Percentiles rank a stretch among this genome's conserved stretches.
These are phyloP conservation scores for Atta cephalotes DNA, from an alignment of 1,140 invertebrate species.

Conservation along the genomic window DNA sequence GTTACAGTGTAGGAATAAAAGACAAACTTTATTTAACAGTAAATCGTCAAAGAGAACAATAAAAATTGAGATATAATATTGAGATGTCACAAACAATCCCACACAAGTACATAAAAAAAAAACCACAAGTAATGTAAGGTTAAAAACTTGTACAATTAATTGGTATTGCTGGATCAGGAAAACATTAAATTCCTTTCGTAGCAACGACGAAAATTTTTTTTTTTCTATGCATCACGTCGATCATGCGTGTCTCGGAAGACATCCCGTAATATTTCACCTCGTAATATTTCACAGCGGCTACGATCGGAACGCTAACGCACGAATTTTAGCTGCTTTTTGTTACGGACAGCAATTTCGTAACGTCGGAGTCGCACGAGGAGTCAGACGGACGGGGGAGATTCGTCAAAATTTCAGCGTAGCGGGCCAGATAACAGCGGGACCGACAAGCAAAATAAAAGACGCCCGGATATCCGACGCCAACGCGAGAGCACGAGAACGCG, in stretches of 20 bases:
- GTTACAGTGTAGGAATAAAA: too few relatives aligned
- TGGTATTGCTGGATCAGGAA: background rate
- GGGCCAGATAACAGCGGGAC: conserved; percentile 57
- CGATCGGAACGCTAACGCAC: conserved; percentile 53
- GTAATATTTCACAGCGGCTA: conserved; percentile 44
- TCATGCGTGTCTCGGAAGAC: background rate
- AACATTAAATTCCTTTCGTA: background rate
- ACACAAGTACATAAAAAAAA: too few relatives aligned
- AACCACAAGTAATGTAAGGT: too few relatives aligned
- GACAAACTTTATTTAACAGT: too few relatives aligned
- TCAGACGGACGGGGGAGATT: conserved; percentile 39
- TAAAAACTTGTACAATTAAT: background rate
- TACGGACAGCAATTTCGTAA: conserved; percentile 57
- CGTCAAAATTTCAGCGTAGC: conserved; percentile 64
- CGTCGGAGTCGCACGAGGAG: conserved; percentile 46
- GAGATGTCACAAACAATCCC: too few relatives aligned
- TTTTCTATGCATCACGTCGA: background rate
- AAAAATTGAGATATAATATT: too few relatives aligned
- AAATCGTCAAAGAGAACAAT: too few relatives aligned
- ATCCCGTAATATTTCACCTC: conserved; percentile 37
- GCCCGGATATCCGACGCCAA: conserved; percentile 57
- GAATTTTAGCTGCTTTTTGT: conserved; percentile 61
- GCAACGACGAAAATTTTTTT: background rate
- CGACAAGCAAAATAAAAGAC: conserved; percentile 63
- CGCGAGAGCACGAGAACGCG: conserved; percentile 20